A percentile compares a stretch with the other conserved stretches of the same genome.
These are phyloP conservation scores for Calameuta filiformis DNA, from an alignment of 2,888 invertebrate species.

Conservation along the genomic window DNA sequence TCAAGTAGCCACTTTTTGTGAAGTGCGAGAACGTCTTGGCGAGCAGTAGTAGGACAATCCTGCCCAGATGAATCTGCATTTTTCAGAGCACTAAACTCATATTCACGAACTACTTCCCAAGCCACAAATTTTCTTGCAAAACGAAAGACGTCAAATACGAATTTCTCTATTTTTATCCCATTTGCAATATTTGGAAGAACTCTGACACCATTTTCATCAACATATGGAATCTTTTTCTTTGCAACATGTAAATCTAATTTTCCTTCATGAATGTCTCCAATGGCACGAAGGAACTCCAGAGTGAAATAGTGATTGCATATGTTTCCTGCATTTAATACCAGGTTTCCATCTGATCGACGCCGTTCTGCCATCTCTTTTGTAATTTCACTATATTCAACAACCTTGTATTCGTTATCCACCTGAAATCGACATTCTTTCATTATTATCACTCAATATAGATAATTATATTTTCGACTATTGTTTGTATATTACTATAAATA, in stretches of 20 bases:
- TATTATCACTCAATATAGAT: neutral
- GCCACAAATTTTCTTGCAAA: conserved; percentile 92
- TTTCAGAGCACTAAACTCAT: conserved; percentile 97
- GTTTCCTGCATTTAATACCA: conserved; percentile 94
- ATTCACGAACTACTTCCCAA: conserved; percentile 90
- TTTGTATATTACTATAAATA: neutral
- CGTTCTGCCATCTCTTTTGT: conserved; percentile 87
- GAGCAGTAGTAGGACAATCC: conserved; percentile 91
- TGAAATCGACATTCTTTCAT: conserved; percentile 49
- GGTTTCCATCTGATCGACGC: conserved; percentile 79
- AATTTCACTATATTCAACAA: conserved; percentile 98
- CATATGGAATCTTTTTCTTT: conserved; percentile 94
- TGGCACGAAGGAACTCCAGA: conserved; percentile 81
- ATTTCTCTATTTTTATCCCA: conserved; percentile 99
- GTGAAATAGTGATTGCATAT: conserved; percentile 99
- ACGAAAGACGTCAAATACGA: conserved; percentile 98
- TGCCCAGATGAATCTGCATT: conserved; percentile 89
- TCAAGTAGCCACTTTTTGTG: conserved; percentile 83
- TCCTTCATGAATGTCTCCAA: conserved; percentile 78
- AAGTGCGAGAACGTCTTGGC: conserved; percentile 79
- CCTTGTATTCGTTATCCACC: conserved; percentile 90
- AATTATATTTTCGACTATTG: neutral
- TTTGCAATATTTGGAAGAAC: conserved; percentile 86
- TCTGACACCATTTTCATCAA: conserved; percentile 78
- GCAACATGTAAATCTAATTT: conserved; percentile 92